A percentile compares a stretch with the other conserved stretches of the same genome.
Conservation (phyloP, 2,797 vertebrate genomes). For the Syngnathus rostellatus region DNA sequence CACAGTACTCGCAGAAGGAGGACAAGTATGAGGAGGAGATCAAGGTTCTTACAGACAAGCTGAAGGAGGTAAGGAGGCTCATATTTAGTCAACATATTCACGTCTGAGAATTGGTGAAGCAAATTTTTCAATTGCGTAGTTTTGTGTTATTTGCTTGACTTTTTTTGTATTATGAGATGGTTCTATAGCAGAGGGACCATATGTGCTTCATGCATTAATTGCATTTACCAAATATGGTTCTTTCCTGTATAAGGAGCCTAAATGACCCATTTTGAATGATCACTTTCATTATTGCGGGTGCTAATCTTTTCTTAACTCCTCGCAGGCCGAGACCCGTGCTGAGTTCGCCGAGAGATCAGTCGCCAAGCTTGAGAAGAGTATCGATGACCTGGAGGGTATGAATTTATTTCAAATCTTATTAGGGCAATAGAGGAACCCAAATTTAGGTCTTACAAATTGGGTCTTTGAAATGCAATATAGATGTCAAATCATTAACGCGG, state of each 20-base stretch:
- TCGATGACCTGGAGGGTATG: constrained; percentile 98
- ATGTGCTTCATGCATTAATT: background rate
- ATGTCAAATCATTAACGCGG: constrained; percentile 11
- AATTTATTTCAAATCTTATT: constrained; percentile 18
- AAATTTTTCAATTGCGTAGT: background rate
- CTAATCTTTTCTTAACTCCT: constrained; percentile 20
- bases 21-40: constrained; percentile 99
- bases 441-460: background rate
- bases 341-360: constrained; percentile 98
- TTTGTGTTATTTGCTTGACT: background rate
- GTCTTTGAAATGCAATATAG: background rate
- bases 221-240: background rate
- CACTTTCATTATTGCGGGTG: background rate
- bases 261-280: background rate
- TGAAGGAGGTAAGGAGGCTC: constrained; percentile 83
- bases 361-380: constrained; percentile 98
- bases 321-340: constrained; percentile 94
- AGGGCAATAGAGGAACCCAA: background rate
- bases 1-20: constrained; percentile 96
- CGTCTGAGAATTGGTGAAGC: background rate
- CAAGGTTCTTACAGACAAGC: constrained; percentile 96
- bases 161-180: background rate
- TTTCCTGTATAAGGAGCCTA: background rate
- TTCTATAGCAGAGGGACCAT: background rate
- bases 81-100: constrained; percentile 17